Evolutionary conservation across 2,888 invertebrate species (phyloP).

Genomic region (Agapostemon virescens): DNA sequence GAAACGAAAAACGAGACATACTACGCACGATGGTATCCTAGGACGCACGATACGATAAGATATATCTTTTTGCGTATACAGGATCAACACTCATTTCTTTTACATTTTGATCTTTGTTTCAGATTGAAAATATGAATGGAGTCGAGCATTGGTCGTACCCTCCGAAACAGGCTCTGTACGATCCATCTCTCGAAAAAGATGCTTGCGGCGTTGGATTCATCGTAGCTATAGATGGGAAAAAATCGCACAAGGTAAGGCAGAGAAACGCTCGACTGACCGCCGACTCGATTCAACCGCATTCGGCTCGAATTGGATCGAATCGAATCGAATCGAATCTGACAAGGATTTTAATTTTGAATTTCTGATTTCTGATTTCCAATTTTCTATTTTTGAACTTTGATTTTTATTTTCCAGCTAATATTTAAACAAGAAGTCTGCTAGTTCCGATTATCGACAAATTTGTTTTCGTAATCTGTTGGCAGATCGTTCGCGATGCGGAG

Average conservation of each 20-base stretch:
- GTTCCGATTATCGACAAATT: neutral
- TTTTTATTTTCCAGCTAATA: too few species aligned
- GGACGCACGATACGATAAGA: neutral
- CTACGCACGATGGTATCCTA: neutral
- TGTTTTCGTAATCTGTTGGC: constrained; percentile 46
- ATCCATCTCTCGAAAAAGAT: constrained; percentile 96
- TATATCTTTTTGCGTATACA: neutral
- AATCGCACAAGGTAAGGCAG: constrained; percentile 90
- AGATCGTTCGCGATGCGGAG: constrained; percentile 98
- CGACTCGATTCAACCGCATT: too few species aligned
- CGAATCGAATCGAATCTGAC: too few species aligned
- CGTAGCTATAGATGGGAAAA: constrained; percentile 97
- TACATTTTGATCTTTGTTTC: neutral
- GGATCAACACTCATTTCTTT: neutral
- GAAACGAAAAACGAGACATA: neutral
- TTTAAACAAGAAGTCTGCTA: too few species aligned
- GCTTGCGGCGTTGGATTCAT: constrained; percentile 99
- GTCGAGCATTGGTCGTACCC: constrained; percentile 91
- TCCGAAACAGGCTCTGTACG: constrained; percentile 95
- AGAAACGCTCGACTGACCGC: neutral
- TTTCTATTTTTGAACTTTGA: too few species aligned
- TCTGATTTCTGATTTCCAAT: too few species aligned
- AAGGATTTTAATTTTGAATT: too few species aligned
- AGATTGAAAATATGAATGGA: constrained; percentile 43
- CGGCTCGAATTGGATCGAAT: neutral